Evolutionary conservation across 2,113 vertebrate species (phyloP).

Genomic region (Cyphomyrus plagiostoma): DNA sequence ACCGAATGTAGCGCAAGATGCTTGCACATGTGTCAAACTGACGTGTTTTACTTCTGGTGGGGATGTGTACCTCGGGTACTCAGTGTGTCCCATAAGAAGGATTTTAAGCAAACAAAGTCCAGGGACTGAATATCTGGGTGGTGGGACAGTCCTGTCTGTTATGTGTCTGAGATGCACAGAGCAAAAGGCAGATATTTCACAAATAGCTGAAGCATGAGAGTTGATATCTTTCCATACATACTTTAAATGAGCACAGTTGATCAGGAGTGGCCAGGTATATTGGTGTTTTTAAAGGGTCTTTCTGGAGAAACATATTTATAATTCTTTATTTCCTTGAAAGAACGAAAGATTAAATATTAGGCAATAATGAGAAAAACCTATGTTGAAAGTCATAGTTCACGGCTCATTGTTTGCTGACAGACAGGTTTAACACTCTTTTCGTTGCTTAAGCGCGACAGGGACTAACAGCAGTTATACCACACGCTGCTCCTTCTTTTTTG

Average conservation of each 20-base stretch:
- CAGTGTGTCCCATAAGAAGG: neutral
- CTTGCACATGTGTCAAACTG: neutral
- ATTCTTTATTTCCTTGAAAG: neutral
- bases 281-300: neutral
- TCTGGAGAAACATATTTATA: neutral
- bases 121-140: neutral
- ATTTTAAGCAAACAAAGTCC: neutral
- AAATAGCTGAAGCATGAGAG: neutral
- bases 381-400: neutral
- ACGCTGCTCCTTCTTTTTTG: neutral
- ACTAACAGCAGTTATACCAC: neutral
- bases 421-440: neutral
- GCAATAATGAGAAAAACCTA: neutral
- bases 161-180: constrained; percentile 18
- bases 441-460: neutral
- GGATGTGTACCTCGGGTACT: neutral
- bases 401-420: neutral
- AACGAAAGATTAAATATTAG: neutral
- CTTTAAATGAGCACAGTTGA: constrained; percentile 29
- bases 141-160: constrained; percentile 24
- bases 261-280: neutral
- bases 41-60: neutral
- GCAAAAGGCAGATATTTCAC: neutral
- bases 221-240: constrained; percentile 2
- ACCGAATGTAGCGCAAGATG: neutral